Evolutionary conservation across 2,797 vertebrate genomes (phyloP), one percentile per base, ranked within the genome.

Genomic region (Silurus lanzhouensis): DNA sequence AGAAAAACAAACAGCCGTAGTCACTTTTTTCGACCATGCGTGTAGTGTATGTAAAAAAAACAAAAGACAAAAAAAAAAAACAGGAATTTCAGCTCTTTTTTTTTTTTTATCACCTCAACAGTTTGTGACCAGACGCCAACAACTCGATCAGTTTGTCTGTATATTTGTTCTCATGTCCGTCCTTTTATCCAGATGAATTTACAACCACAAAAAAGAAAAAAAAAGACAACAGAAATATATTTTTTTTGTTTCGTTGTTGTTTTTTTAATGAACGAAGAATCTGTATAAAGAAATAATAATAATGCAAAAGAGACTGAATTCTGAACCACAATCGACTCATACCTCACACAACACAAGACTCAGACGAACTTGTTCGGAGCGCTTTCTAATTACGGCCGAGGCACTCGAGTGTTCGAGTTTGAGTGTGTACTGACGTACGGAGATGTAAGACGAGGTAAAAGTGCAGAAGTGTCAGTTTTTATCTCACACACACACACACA

Each of bases 261-360:
- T 64, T 46, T 81, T 68, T 63, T 25, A 8, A 92, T 90, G 84
- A 92, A 93, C 93, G 87, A 64, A 92, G 89, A 92, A 90, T 93
- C 92, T 92, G 6, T 64, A 25, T 22, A 70, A 55, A 31, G 38
- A 38, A n/a, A 1, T 8, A 90, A 90, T 80, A 93, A 93, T 87
- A 92, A 93, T 92, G 89, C 91, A 94, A 94, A 90, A 87, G 88
- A 91, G 93, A 94, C 90, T 91, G 84, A 94, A 78, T 88, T 91
- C 76, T 89, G 86, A 94, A 93, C 95, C 91, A 93, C 92, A 93
- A 95, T 94, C 93, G 94, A 86, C 88, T 95, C 94, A 95, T 96
- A 96, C 95, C 95, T 96, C 95, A 96, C 95, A 92, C 93, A 94
- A 95, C 94, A 94, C 92, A 89, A 94, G 93, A 94, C 93, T 93